Conservation (phyloP, 37 sponge, comb jelly and placozoan species). For the Geodia barretti region DNA sequence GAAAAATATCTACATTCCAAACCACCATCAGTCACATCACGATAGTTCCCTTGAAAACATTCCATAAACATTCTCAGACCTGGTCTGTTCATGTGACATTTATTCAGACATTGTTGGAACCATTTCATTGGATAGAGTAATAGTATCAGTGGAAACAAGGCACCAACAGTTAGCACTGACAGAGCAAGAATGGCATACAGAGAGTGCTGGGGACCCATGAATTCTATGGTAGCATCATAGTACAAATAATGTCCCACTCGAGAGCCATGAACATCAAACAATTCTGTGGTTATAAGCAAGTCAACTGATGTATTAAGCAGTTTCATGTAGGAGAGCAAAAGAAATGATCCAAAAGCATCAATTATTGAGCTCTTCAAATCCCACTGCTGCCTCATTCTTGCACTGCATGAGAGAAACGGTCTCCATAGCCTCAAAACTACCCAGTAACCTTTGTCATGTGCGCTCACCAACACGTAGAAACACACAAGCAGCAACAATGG, state of each 20-base stretch:
- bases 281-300: not conserved
- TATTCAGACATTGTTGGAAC: not conserved
- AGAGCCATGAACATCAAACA: not conserved
- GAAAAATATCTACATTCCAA: conserved; percentile 2
- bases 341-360: not conserved
- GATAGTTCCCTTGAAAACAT: not conserved
- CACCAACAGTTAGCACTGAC: not conserved
- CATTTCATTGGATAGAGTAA: not conserved
- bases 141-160: not conserved
- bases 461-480: not conserved
- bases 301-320: not conserved
- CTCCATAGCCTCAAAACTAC: not conserved
- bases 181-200: not conserved
- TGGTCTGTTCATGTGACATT: not conserved
- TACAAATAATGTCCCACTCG: not conserved
- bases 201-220: not conserved
- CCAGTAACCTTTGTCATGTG: not conserved
- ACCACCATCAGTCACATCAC: too few species aligned
- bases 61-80: not conserved
- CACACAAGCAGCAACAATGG: not conserved
- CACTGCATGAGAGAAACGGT: not conserved
- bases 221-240: not conserved
- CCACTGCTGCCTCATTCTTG: not conserved
- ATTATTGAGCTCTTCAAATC: conserved; percentile 1
- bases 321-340: conserved; percentile 7